A percentile compares a stretch with the other conserved stretches of the same genome.
These are phyloP conservation scores for Sycophila sp. DNA, from an alignment of 1,140 invertebrate species.

Conservation along the genomic window DNA sequence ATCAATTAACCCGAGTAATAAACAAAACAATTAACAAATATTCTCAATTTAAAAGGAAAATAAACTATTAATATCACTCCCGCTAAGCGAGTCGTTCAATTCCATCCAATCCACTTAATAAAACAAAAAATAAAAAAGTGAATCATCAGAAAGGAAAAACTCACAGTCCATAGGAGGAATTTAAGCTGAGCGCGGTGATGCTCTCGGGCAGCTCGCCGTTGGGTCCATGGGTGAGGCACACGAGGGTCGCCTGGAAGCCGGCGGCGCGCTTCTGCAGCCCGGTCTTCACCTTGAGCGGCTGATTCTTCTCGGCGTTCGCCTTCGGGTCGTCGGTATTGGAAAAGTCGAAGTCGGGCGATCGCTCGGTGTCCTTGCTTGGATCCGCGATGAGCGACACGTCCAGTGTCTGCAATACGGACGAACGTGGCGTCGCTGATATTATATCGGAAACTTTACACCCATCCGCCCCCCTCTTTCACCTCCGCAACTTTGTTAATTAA, in stretches of 20 bases:
- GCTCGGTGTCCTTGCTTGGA: constrained; percentile 79
- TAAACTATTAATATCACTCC: too few species aligned
- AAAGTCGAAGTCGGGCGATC: constrained; percentile 82
- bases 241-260: constrained; percentile 94
- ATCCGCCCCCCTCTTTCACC: too few species aligned
- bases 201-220: constrained; percentile 83
- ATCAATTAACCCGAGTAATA: too few species aligned
- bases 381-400: constrained; percentile 91
- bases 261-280: constrained; percentile 83
- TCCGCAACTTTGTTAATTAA: constrained; percentile 11
- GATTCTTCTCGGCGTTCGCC: constrained; percentile 62
- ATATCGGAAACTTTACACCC: neutral
- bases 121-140: too few species aligned
- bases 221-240: constrained; percentile 88
- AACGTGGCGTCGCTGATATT: neutral
- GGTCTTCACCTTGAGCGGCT: constrained; percentile 76
- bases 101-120: too few species aligned
- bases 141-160: constrained; percentile 65
- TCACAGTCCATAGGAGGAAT: constrained; percentile 97
- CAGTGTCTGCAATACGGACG: constrained; percentile 72
- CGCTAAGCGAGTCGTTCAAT: too few species aligned
- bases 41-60: too few species aligned
- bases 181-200: constrained; percentile 90
- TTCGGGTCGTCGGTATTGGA: constrained; percentile 69
- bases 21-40: too few species aligned